These are phyloP conservation scores for Agonopterix arenella DNA, from an alignment of 2,888 invertebrate genomes.

Conservation along the genomic window DNA sequence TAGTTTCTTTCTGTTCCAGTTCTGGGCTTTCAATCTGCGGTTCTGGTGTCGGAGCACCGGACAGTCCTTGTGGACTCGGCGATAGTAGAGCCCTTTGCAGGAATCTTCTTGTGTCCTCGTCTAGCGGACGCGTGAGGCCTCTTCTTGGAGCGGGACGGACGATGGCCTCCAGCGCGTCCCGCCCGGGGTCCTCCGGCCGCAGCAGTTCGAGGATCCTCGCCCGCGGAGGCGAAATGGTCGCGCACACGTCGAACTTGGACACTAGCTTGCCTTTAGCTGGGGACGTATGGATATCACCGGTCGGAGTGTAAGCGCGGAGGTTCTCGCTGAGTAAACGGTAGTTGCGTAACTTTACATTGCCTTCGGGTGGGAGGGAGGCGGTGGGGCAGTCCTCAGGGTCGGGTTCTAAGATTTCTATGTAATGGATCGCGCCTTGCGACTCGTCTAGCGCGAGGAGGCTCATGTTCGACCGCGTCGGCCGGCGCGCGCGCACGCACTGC, in stretches of 20 bases:
- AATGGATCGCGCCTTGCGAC: background rate
- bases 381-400: slow-evolving; percentile 39
- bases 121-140: slow-evolving; percentile 50
- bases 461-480: background rate
- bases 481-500: background rate
- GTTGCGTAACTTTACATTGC: slow-evolving; percentile 54
- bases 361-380: slow-evolving; percentile 46
- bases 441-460: too few species aligned
- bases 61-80: slow-evolving; percentile 40
- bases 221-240: slow-evolving; percentile 51
- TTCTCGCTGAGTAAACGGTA: slow-evolving; percentile 53
- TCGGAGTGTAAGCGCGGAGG: slow-evolving; percentile 55
- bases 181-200: slow-evolving; percentile 55
- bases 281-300: slow-evolving; percentile 53
- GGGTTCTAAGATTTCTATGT: slow-evolving; percentile 52
- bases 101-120: slow-evolving; percentile 61
- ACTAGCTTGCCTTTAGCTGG: slow-evolving; percentile 53
- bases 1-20: background rate
- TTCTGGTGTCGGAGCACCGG: slow-evolving; percentile 33
- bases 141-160: slow-evolving; percentile 58
- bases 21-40: slow-evolving; percentile 18
- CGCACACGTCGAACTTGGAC: slow-evolving; percentile 50
- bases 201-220: slow-evolving; percentile 58
- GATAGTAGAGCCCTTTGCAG: slow-evolving; percentile 55
- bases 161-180: slow-evolving; percentile 60